phyloP scores from a whole-genome alignment of 2,888 invertebrate genomes.

The Drosophila hamatofila region DNA sequence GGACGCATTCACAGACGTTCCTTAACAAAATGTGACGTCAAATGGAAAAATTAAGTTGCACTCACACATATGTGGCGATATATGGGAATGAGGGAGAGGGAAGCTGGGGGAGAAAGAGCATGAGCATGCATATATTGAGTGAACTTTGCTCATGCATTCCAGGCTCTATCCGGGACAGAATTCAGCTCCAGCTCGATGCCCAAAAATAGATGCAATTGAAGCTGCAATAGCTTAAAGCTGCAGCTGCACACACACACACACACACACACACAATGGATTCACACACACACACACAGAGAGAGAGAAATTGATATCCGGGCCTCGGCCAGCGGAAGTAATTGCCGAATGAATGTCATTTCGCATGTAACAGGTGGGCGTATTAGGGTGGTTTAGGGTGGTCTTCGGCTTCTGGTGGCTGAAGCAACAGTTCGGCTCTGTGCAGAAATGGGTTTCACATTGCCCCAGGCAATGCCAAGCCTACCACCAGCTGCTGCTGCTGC shows the following conservation, averaged over 20 bases:
- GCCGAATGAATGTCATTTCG: conserved; percentile 45
- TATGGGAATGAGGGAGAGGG: not conserved
- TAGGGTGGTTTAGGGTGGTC: conserved; percentile 5
- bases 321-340: conserved; percentile 36
- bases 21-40: conserved; percentile 42
- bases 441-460: conserved; percentile 11
- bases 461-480: conserved; percentile 47
- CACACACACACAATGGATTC: not conserved
- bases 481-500: conserved; percentile 2
- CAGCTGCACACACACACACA: conserved; percentile 1
- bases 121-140: not conserved
- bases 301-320: conserved; percentile 9
- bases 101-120: not conserved
- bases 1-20: not conserved
- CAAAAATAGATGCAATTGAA: conserved; percentile 51
- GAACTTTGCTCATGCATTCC: conserved; percentile 19
- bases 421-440: conserved; percentile 52
- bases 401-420: conserved; percentile 26
- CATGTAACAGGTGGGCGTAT: conserved; percentile 52
- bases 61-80: not conserved
- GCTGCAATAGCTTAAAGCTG: conserved; percentile 36
- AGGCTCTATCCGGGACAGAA: not conserved
- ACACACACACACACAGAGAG: not conserved
- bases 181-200: conserved; percentile 31
- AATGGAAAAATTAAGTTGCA: conserved; percentile 43